Evolutionary conservation across 2,113 vertebrate genomes (phyloP).

Genomic region (Ahaetulla prasina): DNA sequence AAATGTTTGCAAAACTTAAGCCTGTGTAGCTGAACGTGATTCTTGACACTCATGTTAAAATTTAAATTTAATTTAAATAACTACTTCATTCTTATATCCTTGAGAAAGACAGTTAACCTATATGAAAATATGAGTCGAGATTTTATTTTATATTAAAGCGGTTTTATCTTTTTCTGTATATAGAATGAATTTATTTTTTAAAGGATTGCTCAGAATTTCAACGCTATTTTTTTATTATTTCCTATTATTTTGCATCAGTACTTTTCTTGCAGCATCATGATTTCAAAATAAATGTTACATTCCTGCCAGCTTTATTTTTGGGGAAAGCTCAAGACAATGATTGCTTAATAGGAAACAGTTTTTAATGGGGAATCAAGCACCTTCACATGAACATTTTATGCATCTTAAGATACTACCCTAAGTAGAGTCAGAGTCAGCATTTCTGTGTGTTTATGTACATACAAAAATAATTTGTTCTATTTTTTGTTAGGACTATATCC

Average conservation of each 20-base stretch:
- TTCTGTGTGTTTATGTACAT: not conserved
- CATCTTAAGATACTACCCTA: not conserved
- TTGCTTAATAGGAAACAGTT: not conserved
- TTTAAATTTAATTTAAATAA: not conserved
- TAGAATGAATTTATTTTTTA: not conserved
- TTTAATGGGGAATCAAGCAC: not conserved
- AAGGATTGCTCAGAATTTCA: not conserved
- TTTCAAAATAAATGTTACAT: not conserved
- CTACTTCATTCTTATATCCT: not conserved
- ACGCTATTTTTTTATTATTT: not conserved
- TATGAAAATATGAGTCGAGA: not conserved
- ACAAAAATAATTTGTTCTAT: not conserved
- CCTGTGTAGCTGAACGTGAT: not conserved
- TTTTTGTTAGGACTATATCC: conserved; percentile 87
- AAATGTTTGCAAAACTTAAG: not conserved
- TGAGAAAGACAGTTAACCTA: not conserved
- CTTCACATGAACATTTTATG: not conserved
- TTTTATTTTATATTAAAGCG: not conserved
- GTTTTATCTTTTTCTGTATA: not conserved
- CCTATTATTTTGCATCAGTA: not conserved
- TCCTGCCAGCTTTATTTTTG: not conserved
- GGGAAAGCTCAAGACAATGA: not conserved
- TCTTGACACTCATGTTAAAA: not conserved
- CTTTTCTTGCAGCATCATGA: not conserved
- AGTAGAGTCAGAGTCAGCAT: not conserved